These are phyloP conservation scores for Drosophila acutilabella DNA, from an alignment of 2,888 invertebrate species.

Conservation along the genomic window DNA sequence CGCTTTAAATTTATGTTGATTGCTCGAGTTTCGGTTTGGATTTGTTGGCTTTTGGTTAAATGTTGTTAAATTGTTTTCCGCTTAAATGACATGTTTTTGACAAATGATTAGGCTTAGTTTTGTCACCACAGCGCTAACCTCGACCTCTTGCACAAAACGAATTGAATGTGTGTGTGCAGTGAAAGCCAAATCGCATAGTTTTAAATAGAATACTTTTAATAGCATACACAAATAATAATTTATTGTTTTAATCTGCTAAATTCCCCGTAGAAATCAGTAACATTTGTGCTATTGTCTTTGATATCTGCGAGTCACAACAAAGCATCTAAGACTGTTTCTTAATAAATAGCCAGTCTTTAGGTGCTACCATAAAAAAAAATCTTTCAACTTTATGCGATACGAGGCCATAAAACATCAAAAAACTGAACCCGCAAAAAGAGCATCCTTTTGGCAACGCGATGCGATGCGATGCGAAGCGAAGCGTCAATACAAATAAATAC, in stretches of 20 bases:
- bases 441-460: conserved; percentile 22
- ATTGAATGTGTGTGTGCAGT: not conserved
- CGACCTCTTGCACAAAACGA: conserved; percentile 35
- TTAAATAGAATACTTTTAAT: not conserved
- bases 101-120: conserved; percentile 67
- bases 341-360: not conserved
- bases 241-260: not conserved
- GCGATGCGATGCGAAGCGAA: conserved; percentile 13
- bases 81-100: conserved; percentile 76
- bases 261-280: not conserved
- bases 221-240: not conserved
- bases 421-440: conserved; percentile 35
- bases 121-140: conserved; percentile 41
- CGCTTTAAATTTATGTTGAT: conserved; percentile 79
- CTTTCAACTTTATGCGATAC: conserved; percentile 35
- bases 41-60: conserved; percentile 55
- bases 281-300: conserved; percentile 3
- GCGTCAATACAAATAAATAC: conserved; percentile 62
- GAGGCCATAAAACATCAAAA: conserved; percentile 40
- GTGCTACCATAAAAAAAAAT: conserved; percentile 15
- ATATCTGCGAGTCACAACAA: conserved; percentile 3
- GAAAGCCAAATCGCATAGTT: not conserved
- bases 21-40: conserved; percentile 64
- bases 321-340: conserved; percentile 4
- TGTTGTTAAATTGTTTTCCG: conserved; percentile 81